Evolutionary conservation across 2,113 vertebrate genomes (phyloP), one percentile per base, ranked within the genome.

Genomic region (Genyomyrus donnyi): DNA sequence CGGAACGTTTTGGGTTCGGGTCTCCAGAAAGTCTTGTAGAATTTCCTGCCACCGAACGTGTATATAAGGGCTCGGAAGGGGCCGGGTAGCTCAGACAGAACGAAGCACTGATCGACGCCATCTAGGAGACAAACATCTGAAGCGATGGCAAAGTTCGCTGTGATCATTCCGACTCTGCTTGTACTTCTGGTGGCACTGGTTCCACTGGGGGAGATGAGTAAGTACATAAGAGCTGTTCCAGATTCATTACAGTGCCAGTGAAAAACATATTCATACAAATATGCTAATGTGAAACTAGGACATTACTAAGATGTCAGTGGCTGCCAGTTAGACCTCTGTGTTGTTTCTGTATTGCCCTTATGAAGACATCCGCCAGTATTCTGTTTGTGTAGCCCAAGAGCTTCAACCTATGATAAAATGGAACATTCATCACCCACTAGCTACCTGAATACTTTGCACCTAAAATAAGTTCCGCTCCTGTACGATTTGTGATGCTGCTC

Each of bases 191-290:
- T 92, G 89, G 45, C 92, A 89, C 90, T 93, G 89, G 77, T 84
- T 49, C 24, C 84, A 6, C 74, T 92, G 52, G 85, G 58, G 88
- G 90, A 94, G 90, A 91, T 85, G 90, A 90, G 93, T 95, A 88
- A 95, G 93, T 95, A 91, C 88, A 86, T 35, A 89, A 89, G 53
- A 83, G 7, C 10, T 11, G 8, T n/a, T 48, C 15, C 48, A 17
- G 35, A 85, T 21, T 58, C 45, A 90, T 35, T 88, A 62, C 35
- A 46, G 46, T 35, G 31, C 35, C 77, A 77, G 62, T 13, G 66
- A 11, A 77, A 27, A 48, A 31, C n/a, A 70, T 84, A 84, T 27
- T 70, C 53, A 85, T 49, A 85, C 35, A 85, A 21, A 85, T 42
- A 15, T 11, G 49, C 13, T 45, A 50, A 86, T 89, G 46, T 89